Evolutionary conservation across 1,140 invertebrate species (phyloP), one percentile per base, ranked within the genome.

Genomic region (Octopus bimaculoides): DNA sequence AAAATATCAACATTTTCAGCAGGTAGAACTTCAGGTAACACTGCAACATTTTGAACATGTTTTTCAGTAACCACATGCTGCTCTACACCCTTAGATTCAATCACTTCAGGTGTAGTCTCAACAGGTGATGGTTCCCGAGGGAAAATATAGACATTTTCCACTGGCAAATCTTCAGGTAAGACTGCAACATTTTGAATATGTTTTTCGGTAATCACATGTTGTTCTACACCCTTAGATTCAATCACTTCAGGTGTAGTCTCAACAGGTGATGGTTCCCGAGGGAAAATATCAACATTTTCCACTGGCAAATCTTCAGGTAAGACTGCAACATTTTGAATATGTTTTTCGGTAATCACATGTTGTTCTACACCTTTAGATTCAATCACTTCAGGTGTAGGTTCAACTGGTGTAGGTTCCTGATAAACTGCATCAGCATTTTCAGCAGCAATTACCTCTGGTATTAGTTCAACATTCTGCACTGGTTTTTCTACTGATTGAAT

Each of bases 181-280:
- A n/a, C 14, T n/a, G 14, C 66, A 71, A 71, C 66, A 14, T 71
- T 71, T 20, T 71, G 66, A 71, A 71, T 3, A 71, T 20, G 17
- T 14, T 71, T 71, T 17, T 71, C 66, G 0, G 66, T 71, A 71
- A 71, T 5, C 6, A 14, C 66, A 71, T 71, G 66, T 3, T 71
- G 66, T 3, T 71, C 66, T 71, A 17, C 14, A 17, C 14, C 66
- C 14, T 71, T 17, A 71, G 8, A 17, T 71, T 71, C 14, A 12
- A 71, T 20, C 7, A 71, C 66, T 71, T 71, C 66, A 71, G 66
- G 66, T 71, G 66, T 71, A 71, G 66, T 6, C 66, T 71, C 66
- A 71, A 71, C 26, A n/a, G 66, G 66, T 12, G 66, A 71, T 17
- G 66, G 66, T 71, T 71, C 66, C 66, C 7, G 17, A 17, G 66